Evolutionary conservation across 2,888 invertebrate genomes (phyloP).

Genomic region (Harmothoe impar): DNA sequence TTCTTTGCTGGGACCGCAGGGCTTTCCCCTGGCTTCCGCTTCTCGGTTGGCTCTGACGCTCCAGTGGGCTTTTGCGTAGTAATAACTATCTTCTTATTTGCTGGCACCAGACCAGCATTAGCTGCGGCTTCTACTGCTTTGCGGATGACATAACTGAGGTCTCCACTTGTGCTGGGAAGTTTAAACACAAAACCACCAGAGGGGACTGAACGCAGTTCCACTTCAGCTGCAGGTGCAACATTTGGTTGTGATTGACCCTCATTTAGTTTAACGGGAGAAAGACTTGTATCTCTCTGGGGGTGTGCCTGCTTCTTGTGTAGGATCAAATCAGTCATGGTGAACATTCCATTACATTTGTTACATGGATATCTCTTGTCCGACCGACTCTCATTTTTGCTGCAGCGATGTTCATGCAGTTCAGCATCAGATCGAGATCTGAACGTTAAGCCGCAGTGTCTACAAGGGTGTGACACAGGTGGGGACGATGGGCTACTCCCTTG

Average conservation of each 20-base stretch:
- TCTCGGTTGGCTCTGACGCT: neutral
- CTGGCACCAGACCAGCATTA: conserved; percentile 22
- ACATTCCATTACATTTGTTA: conserved; percentile 17
- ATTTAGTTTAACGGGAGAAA: neutral
- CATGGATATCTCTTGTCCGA: conserved; percentile 12
- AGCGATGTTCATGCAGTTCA: conserved; percentile 12
- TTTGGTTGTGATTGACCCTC: neutral
- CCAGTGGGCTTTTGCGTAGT: neutral
- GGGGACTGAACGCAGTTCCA: neutral
- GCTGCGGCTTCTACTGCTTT: conserved; percentile 36
- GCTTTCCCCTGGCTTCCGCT: too few relatives aligned
- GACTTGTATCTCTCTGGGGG: neutral
- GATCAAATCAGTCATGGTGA: conserved; percentile 30
- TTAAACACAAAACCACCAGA: conserved; percentile 7
- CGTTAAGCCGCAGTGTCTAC: neutral
- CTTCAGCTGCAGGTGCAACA: neutral
- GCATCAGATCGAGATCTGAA: conserved; percentile 21
- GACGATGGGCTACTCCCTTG: neutral
- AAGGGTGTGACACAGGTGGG: neutral
- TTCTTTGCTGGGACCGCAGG: too few relatives aligned
- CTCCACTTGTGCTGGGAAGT: neutral
- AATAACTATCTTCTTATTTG: conserved; percentile 36
- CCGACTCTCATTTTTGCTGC: conserved; percentile 2
- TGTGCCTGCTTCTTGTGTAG: conserved; percentile 44
- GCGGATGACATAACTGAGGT: neutral